Base-by-base conservation (phyloP, 1,140 invertebrate genomes). In the Drosophila takahashii region DNA sequence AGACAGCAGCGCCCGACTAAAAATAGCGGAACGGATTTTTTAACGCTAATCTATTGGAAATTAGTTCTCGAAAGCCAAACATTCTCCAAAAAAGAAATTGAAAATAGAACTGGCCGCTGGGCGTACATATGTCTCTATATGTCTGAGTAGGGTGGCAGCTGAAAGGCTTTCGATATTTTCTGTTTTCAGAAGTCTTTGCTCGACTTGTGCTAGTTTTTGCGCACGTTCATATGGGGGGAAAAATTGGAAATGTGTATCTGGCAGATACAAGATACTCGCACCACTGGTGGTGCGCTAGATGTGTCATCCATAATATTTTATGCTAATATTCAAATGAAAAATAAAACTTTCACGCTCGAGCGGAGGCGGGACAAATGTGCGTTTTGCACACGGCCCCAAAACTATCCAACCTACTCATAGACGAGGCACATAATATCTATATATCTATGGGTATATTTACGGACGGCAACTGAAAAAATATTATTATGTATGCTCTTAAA, bases 281-380 rank as follows among this genome's bases (percentile, higher is more conserved):
- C 44, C 44, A 41, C 54, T 36, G 45, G 27, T 22, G 18, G 61
- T 77, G 77, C 66, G 66, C 78, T 86, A 86, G 81, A 90, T 83
- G 81, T 90, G 86, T 86, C 86, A 90, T 90, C 87, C 70, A 78
- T 76, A 80, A 90, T 90, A 90, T 90, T 90, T 90, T 80, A 90
- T 83, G 86, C 86, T 90, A 90, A 90, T 90, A 90, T 83, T 75
- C 67, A 72, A 70, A 81, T 78, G 70, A 85, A 87, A 87, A 90
- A 87, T 80, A 84, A 57, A 84, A 84, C 47, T 89, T 89, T 90
- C 85, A 80, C 58, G 84, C 84, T 84, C 65, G 84, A 89, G 80
- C 85, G 84, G 84, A 87, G 84, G 90, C 85, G 85, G 81, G 65
- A 65, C 71, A 90, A 86, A 87, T 91, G 77, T 91, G 85, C 77